Evolutionary conservation across 2,797 vertebrate species (phyloP), one percentile per base, ranked within the genome.

Genomic region (Eulemur albifrons): DNA sequence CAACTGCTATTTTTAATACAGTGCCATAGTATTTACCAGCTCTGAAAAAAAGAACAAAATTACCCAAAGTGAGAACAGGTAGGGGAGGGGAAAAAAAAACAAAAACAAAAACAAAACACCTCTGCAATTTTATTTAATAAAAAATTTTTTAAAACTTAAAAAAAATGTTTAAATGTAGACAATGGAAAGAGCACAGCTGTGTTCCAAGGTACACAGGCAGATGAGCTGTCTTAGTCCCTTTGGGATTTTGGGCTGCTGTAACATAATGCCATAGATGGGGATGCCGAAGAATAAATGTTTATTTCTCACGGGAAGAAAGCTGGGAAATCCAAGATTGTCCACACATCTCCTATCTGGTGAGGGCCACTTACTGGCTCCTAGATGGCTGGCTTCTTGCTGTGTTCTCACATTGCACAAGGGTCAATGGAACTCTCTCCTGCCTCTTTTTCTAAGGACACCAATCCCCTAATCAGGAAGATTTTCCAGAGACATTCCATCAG

Each of bases 261-360:
- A 21, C n/a, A 69, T 38, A 32, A 30, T 11, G 4, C 25, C 25
- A 2, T 23, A n/a, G 4, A n/a, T 30, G 14, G 11, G 12, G 17
- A 7, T 0, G 35, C 63, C 5, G 35, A 2, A 30, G 14, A 30
- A 32, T 10, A 13, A 15, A 30, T 2, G 13, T 4, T 38, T 15
- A 9, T n/a, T 69, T 40, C 17, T 27, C 52, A 27, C 1, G 3
- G 8, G 30, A 45, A 48, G 10, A 13, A 54, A 18, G 25, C 10
- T 11, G 23, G 21, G 20, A 40, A 35, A 10, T 50, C 52, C 8
- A 12, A 52, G 48, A 9, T 43, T 1, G 0, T 2, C 0, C 0
- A 32, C 32, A 14, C 30, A 8, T 1, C 43, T 4, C 0, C 5
- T 8, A 15, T 27, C 35, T 38, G 15, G 11, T 5, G 14, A 23